Evolutionary conservation across 1,140 invertebrate species (phyloP).

Genomic region (Lucilia sericata): DNA sequence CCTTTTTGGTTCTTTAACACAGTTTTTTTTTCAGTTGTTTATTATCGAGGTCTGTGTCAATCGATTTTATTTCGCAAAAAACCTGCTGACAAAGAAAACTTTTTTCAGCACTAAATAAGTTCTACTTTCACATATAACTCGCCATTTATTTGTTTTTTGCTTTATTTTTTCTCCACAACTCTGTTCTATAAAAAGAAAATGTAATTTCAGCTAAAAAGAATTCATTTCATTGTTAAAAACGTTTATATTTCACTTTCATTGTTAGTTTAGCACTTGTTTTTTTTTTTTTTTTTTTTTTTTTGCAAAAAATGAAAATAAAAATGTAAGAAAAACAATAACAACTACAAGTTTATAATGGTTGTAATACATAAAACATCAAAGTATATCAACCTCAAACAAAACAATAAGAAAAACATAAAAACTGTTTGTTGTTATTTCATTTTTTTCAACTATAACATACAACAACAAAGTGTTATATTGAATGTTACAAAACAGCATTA

Average conservation of each 20-base stretch:
- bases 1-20: too few species aligned
- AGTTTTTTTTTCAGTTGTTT: too few species aligned
- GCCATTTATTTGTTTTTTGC: background rate
- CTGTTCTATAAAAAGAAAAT: background rate
- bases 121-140: background rate
- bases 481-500: background rate
- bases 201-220: too few species aligned
- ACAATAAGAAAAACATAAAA: background rate
- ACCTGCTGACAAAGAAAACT: background rate
- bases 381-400: too few species aligned
- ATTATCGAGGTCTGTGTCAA: background rate
- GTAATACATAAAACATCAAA: too few species aligned
- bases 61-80: background rate
- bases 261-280: background rate
- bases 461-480: background rate
- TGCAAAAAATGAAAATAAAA: background rate
- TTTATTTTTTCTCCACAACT: background rate
- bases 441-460: background rate
- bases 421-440: background rate
- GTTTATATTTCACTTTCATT: conserved; percentile 16
- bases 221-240: background rate
- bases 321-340: too few species aligned
- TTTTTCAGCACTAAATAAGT: background rate
- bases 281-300: too few species aligned
- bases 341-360: too few species aligned